A percentile compares a stretch with the other conserved stretches of the same genome.
Conservation (phyloP, 1,140 invertebrate species). For the Galleria mellonella region DNA sequence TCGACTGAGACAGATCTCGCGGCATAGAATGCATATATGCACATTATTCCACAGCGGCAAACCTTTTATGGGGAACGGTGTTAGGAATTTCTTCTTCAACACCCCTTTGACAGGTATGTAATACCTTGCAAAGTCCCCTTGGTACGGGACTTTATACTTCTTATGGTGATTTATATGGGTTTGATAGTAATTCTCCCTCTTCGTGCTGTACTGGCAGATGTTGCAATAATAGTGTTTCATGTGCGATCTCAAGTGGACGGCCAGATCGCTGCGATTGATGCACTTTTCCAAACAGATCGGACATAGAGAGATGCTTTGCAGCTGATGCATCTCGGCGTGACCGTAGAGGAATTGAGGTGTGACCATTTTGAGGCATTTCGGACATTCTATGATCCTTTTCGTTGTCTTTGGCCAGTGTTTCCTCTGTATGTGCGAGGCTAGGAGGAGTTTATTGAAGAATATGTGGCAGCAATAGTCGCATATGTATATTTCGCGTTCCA, state of each 20-base stretch:
- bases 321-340: conserved; percentile 27
- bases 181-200: conserved; percentile 11
- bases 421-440: conserved; percentile 27
- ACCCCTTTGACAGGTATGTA: conserved; percentile 13
- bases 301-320: conserved; percentile 26
- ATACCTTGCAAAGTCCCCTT: conserved; percentile 5
- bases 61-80: conserved; percentile 7
- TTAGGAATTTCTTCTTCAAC: conserved; percentile 1
- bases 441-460: conserved; percentile 43
- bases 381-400: conserved; percentile 18
- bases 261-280: conserved; percentile 8
- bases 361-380: conserved; percentile 18
- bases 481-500: conserved; percentile 45
- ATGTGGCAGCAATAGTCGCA: conserved; percentile 33
- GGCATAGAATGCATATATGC: conserved; percentile 32
- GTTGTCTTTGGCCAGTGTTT: not conserved
- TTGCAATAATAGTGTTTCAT: conserved; percentile 17
- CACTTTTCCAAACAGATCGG: conserved; percentile 34
- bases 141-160: not conserved
- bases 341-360: conserved; percentile 10
- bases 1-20: conserved; percentile 19
- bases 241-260: conserved; percentile 24
- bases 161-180: conserved; percentile 26
- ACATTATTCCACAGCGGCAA: conserved; percentile 13
- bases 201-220: conserved; percentile 20